Evolutionary conservation across 2,113 vertebrate species (phyloP).

Genomic region (Heteronetta atricapilla): DNA sequence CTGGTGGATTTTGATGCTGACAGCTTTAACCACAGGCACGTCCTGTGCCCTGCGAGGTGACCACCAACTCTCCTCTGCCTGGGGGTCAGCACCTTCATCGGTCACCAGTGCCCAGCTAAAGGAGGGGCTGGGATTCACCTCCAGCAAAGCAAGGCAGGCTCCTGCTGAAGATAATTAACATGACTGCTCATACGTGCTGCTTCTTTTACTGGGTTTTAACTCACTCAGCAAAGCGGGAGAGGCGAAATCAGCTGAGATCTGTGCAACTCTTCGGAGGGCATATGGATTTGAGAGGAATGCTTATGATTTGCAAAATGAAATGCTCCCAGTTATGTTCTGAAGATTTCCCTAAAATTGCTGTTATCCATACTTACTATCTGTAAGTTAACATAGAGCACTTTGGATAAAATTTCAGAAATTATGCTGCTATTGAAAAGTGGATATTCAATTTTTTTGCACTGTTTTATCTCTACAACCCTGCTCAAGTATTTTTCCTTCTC

Average conservation of each 20-base stretch:
- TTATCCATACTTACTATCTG: neutral
- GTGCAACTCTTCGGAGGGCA: neutral
- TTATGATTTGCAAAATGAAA: neutral
- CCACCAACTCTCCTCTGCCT: neutral
- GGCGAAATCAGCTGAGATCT: neutral
- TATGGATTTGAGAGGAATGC: neutral
- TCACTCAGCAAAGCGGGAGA: neutral
- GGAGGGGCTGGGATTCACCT: neutral
- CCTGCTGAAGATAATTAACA: neutral
- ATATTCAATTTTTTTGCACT: neutral
- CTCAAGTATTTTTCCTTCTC: neutral
- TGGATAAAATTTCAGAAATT: neutral
- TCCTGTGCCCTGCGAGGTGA: neutral
- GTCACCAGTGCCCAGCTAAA: neutral
- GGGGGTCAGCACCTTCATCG: neutral
- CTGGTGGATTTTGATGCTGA: neutral
- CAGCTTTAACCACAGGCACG: rapidly evolving
- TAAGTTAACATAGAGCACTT: neutral
- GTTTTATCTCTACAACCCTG: neutral
- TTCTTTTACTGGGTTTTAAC: neutral
- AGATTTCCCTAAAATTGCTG: neutral
- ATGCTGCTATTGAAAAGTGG: neutral
- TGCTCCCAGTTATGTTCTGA: neutral
- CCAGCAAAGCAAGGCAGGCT: neutral
- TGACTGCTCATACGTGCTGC: rapidly evolving